Evolutionary conservation across 1,140 invertebrate genomes (phyloP).

Genomic region (Heliconius hewitsoni): DNA sequence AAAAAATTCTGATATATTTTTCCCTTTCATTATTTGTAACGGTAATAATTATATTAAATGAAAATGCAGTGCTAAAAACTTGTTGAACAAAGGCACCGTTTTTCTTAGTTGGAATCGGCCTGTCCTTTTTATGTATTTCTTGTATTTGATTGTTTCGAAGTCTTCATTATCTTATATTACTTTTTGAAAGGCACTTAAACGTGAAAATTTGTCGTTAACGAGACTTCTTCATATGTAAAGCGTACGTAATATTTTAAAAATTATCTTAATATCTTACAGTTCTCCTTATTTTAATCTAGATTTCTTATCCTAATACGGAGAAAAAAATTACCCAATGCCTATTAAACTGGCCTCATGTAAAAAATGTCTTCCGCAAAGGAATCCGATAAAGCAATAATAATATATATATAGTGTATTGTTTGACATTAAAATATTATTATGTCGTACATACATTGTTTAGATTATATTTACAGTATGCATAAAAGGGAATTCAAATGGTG

Average conservation of each 20-base stretch:
- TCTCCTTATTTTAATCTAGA: background rate
- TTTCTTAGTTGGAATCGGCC: too few species aligned
- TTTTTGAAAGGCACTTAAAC: too few species aligned
- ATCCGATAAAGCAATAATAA: slow-evolving; percentile 46
- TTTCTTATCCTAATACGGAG: background rate
- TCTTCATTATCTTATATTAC: too few species aligned
- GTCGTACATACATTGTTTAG: slow-evolving; percentile 28
- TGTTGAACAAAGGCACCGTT: too few species aligned
- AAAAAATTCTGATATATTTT: too few species aligned
- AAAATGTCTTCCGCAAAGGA: slow-evolving; percentile 44
- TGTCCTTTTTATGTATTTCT: too few species aligned
- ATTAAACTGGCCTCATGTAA: slow-evolving; percentile 39
- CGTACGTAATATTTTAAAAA: background rate
- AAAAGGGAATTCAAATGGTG: slow-evolving; percentile 3
- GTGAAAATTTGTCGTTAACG: too few species aligned
- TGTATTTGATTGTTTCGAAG: too few species aligned
- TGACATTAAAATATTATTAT: slow-evolving; percentile 25
- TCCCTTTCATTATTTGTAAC: too few species aligned
- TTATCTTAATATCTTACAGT: background rate
- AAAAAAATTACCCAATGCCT: slow-evolving; percentile 5
- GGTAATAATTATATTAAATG: too few species aligned
- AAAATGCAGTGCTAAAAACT: too few species aligned
- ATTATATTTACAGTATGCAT: slow-evolving; percentile 29
- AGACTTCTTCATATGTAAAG: background rate
- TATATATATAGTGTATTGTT: slow-evolving; percentile 29